Percentiles rank a stretch among this genome's conserved stretches.
Conservation (phyloP, 2,888 invertebrate genomes). For the Sminthurinus aureus region DNA sequence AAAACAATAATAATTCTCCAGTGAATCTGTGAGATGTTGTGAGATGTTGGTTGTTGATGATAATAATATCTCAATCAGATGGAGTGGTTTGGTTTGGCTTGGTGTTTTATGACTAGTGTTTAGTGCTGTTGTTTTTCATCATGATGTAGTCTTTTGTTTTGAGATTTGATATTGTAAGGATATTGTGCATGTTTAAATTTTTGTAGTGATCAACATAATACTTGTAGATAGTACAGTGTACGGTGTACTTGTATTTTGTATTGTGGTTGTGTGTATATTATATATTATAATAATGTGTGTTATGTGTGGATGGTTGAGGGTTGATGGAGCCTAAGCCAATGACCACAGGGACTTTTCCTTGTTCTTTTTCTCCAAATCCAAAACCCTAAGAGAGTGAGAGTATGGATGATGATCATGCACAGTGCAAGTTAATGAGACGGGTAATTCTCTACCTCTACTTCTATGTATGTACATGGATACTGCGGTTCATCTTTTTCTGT, state of each 20-base stretch:
- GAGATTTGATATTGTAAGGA: slow-evolving; percentile 14
- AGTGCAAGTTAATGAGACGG: slow-evolving; percentile 17
- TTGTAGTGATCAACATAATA: too few species aligned
- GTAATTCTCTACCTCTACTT: neutral
- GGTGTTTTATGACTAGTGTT: slow-evolving; percentile 32
- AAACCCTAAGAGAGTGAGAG: too few species aligned
- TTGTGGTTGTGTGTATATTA: too few species aligned
- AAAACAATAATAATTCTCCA: neutral
- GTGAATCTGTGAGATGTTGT: neutral
- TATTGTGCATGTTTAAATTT: neutral
- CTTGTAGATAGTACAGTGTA: too few species aligned
- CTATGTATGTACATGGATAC: neutral
- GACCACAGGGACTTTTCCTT: slow-evolving; percentile 31
- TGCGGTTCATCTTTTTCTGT: slow-evolving; percentile 19
- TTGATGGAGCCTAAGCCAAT: slow-evolving; percentile 33
- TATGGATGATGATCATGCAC: slow-evolving; percentile 12
- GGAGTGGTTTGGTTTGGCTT: slow-evolving; percentile 25
- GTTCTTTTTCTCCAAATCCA: neutral
- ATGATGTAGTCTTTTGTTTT: slow-evolving; percentile 2
- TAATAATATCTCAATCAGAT: slow-evolving; percentile 43
- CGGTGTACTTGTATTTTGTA: too few species aligned
- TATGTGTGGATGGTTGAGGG: neutral
- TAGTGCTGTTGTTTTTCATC: slow-evolving; percentile 15
- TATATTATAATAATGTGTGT: too few species aligned
- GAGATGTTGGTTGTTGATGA: neutral